A percentile compares a stretch with the other conserved stretches of the same genome.
Evolutionary conservation across 2,888 invertebrate species (phyloP).

Genomic region (Gymnoscelis rufifasciata): DNA sequence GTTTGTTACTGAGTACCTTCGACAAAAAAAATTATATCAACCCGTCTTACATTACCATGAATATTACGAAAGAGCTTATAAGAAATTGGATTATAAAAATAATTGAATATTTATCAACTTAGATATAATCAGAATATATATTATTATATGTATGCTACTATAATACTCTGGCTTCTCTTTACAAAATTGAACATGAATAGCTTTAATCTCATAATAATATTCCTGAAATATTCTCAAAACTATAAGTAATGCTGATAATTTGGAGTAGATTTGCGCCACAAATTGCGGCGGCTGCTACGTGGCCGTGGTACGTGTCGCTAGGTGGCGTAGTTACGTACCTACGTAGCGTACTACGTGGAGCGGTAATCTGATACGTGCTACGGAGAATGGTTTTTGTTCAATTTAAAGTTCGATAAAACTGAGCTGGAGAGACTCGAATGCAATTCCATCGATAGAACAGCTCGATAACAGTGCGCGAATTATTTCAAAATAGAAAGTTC

Average conservation of each 20-base stretch:
- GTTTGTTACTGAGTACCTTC: too few relatives aligned
- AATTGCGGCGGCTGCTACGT: constrained; percentile 14
- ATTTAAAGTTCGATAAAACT: constrained; percentile 16
- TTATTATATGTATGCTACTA: too few relatives aligned
- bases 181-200: too few relatives aligned
- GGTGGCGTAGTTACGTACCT: constrained; percentile 14
- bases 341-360: constrained; percentile 19
- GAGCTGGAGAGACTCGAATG: background rate
- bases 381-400: constrained; percentile 18
- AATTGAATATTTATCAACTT: too few relatives aligned
- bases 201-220: too few relatives aligned
- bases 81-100: too few relatives aligned
- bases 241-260: constrained; percentile 5
- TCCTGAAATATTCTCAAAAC: too few relatives aligned
- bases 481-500: background rate
- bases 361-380: constrained; percentile 22
- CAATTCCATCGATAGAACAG: background rate
- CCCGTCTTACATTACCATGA: too few relatives aligned
- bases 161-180: too few relatives aligned
- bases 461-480: background rate
- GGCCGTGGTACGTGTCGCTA: constrained; percentile 14
- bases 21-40: too few relatives aligned
- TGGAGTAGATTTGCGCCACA: constrained; percentile 17
- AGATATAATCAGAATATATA: too few relatives aligned
- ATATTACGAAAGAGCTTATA: too few relatives aligned